phyloP scores from a whole-genome alignment of 1,140 invertebrate species.

The Orchesella cincta region DNA sequence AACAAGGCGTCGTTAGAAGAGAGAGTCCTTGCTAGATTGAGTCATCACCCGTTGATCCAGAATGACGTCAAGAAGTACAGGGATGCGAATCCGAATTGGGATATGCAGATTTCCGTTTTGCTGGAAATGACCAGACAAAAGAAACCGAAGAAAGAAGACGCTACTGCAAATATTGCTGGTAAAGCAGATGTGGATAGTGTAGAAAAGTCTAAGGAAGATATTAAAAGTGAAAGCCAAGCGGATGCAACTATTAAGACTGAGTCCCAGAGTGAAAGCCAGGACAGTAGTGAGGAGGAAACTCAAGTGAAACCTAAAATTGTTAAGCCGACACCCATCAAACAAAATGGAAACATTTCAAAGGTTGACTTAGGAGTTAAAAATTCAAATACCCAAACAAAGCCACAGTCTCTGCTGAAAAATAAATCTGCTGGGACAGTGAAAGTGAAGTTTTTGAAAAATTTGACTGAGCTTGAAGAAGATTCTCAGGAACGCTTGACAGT shows the following conservation, averaged over 20 bases:
- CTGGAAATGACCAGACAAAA: conserved; percentile 32
- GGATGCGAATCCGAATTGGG: conserved; percentile 47
- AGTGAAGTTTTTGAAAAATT: conserved; percentile 39
- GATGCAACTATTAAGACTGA: no score
- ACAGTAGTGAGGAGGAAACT: no score
- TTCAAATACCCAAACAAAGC: background rate
- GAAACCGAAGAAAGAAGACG: background rate
- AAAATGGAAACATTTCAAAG: no score
- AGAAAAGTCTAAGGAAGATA: no score
- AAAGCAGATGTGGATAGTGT: no score
- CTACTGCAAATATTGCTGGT: no score
- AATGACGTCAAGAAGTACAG: conserved; percentile 40
- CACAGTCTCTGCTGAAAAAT: background rate
- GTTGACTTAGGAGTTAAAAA: no score
- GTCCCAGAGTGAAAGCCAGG: no score
- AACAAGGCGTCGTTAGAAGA: conserved; percentile 18
- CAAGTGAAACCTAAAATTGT: no score
- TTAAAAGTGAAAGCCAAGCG: no score
- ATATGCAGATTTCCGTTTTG: conserved; percentile 48
- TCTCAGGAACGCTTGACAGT: background rate
- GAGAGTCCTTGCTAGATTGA: conserved; percentile 37
- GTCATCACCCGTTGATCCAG: conserved; percentile 33
- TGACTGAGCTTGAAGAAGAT: conserved; percentile 38
- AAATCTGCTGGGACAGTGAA: conserved; percentile 42
- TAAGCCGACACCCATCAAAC: no score